These are phyloP conservation scores for Xiphophorus couchianus DNA, from an alignment of 2,113 vertebrate genomes.

Conservation along the genomic window DNA sequence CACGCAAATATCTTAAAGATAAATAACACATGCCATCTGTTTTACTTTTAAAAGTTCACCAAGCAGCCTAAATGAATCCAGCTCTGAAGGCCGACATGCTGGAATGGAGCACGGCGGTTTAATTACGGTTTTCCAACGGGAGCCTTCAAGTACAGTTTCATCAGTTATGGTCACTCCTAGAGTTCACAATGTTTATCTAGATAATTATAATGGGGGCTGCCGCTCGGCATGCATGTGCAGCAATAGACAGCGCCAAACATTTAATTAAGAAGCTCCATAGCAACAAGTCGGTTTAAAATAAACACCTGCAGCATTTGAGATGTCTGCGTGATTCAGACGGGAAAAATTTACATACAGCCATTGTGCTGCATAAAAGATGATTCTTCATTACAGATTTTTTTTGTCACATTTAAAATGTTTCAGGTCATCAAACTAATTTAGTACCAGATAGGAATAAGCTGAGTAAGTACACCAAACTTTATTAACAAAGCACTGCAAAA, in stretches of 20 bases:
- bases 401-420: not conserved
- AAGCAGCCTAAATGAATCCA: not conserved
- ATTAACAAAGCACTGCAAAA: too few relatives aligned
- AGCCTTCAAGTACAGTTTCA: not conserved
- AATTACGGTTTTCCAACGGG: not conserved
- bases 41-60: not conserved
- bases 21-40: slow-evolving; percentile 4
- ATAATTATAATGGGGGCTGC: not conserved
- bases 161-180: slow-evolving; percentile 8
- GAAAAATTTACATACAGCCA: not conserved
- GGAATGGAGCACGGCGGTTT: not conserved
- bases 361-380: not conserved
- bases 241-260: not conserved
- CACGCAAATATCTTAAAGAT: not conserved
- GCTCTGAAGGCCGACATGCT: slow-evolving; percentile 3
- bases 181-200: slow-evolving; percentile 2
- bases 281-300: not conserved
- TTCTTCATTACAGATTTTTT: too few relatives aligned
- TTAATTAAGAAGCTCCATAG: slow-evolving; percentile 19
- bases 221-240: not conserved
- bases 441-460: not conserved
- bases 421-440: not conserved
- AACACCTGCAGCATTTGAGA: slow-evolving; percentile 6
- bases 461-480: too few relatives aligned
- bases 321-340: not conserved